These are phyloP conservation scores for Arvicanthis niloticus DNA, from an alignment of 2,113 vertebrate species.

Conservation along the genomic window DNA sequence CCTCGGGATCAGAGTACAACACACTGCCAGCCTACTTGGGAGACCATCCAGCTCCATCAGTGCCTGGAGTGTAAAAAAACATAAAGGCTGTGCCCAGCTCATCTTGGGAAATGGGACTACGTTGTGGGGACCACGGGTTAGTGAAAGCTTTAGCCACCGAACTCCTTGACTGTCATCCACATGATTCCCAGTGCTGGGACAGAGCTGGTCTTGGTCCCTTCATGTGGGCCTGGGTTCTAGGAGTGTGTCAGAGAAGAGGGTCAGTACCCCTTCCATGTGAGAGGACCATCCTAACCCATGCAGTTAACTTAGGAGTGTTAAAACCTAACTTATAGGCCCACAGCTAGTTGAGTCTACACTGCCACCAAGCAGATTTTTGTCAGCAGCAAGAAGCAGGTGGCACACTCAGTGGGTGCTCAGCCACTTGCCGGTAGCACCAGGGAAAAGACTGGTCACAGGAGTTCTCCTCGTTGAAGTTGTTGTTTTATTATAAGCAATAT, in stretches of 20 bases:
- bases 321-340: slow-evolving; percentile 45
- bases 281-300: slow-evolving; percentile 67
- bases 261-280: slow-evolving; percentile 31
- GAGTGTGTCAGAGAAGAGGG: slow-evolving; percentile 46
- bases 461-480: slow-evolving; percentile 46
- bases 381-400: neutral
- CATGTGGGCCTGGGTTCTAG: slow-evolving; percentile 5
- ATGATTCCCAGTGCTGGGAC: slow-evolving; percentile 56
- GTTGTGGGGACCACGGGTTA: slow-evolving; percentile 47
- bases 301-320: slow-evolving; percentile 54
- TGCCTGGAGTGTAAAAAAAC: slow-evolving; percentile 35
- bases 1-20: slow-evolving; percentile 57
- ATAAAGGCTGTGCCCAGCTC: slow-evolving; percentile 54
- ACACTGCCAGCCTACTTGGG: slow-evolving; percentile 58
- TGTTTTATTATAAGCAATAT: slow-evolving; percentile 63
- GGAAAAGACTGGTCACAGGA: slow-evolving; percentile 47
- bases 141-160: slow-evolving; percentile 61
- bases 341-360: neutral
- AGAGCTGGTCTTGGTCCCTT: slow-evolving; percentile 50
- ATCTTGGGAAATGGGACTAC: slow-evolving; percentile 69
- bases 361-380: neutral
- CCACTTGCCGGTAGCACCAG: slow-evolving; percentile 16
- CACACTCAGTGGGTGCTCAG: neutral
- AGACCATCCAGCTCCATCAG: slow-evolving; percentile 45
- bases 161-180: neutral